These are phyloP conservation scores for Odontomachus brunneus DNA, from an alignment of 1,140 invertebrate genomes.

Conservation along the genomic window DNA sequence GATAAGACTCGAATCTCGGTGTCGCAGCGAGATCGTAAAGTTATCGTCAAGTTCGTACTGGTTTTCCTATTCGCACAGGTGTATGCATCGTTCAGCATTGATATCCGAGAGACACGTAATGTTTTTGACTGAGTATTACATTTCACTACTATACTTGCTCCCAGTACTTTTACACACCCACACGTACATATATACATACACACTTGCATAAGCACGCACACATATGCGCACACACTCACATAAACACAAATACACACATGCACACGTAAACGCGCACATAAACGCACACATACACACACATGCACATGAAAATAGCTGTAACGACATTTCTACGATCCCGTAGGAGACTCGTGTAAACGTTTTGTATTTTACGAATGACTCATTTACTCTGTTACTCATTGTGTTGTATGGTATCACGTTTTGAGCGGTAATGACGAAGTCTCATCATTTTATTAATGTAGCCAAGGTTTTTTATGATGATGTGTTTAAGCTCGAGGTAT, in stretches of 20 bases:
- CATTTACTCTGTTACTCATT: conserved; percentile 63
- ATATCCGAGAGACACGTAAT: conserved; percentile 66
- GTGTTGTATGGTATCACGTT: conserved; percentile 70
- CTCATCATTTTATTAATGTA: conserved; percentile 61
- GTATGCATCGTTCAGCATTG: conserved; percentile 72
- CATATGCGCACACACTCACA: not conserved
- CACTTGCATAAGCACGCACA: too few species aligned
- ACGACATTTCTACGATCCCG: conserved; percentile 60
- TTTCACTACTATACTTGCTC: conserved; percentile 42
- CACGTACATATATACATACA: not conserved
- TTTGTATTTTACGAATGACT: conserved; percentile 61
- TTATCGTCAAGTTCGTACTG: conserved; percentile 52
- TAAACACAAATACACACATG: not conserved
- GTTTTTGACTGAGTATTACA: conserved; percentile 65
- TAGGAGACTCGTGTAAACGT: conserved; percentile 57
- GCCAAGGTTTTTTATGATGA: conserved; percentile 65
- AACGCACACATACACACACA: not conserved
- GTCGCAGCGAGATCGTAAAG: conserved; percentile 65
- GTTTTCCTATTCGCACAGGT: conserved; percentile 68
- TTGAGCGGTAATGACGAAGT: conserved; percentile 59
- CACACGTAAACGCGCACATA: too few species aligned
- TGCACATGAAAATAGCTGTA: conserved; percentile 58
- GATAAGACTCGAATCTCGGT: conserved; percentile 54
- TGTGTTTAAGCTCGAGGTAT: conserved; percentile 72
- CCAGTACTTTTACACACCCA: conserved; percentile 42